Evolutionary conservation across 1,140 invertebrate genomes (phyloP).

Genomic region (Drosophila littoralis): DNA sequence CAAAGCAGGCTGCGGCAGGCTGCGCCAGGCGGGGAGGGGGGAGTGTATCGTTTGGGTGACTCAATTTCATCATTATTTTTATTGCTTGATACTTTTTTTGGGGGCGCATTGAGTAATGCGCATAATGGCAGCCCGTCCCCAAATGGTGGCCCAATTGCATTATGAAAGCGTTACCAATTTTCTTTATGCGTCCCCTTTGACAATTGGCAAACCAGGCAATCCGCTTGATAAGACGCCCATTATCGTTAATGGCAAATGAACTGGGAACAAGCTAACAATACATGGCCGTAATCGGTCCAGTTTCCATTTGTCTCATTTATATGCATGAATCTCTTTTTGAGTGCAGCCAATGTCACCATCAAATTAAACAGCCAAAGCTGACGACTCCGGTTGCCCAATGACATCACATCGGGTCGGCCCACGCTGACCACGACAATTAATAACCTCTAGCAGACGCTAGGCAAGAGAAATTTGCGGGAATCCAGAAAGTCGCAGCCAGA

Average conservation of each 20-base stretch:
- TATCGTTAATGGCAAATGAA: slow-evolving; percentile 17
- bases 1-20: slow-evolving; percentile 42
- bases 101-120: slow-evolving; percentile 45
- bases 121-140: slow-evolving; percentile 8
- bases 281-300: slow-evolving; percentile 18
- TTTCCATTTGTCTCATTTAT: slow-evolving; percentile 1
- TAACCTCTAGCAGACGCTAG: background rate
- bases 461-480: slow-evolving; percentile 32
- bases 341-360: slow-evolving; percentile 33
- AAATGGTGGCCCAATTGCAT: slow-evolving; percentile 39
- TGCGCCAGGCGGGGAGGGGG: background rate
- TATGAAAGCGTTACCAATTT: slow-evolving; percentile 77
- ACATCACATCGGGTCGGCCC: slow-evolving; percentile 48
- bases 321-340: slow-evolving; percentile 20
- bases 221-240: slow-evolving; percentile 10
- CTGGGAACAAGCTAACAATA: slow-evolving; percentile 20
- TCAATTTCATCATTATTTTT: slow-evolving; percentile 60
- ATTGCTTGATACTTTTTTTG: slow-evolving; percentile 26
- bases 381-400: slow-evolving; percentile 22
- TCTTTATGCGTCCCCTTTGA: slow-evolving; percentile 17
- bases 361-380: slow-evolving; percentile 1
- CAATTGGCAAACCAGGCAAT: slow-evolving; percentile 30
- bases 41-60: slow-evolving; percentile 16
- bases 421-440: slow-evolving; percentile 17
- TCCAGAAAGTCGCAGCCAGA: slow-evolving; percentile 26